Base-by-base conservation (phyloP, 2,113 vertebrate genomes). In the Heterocephalus glaber region DNA sequence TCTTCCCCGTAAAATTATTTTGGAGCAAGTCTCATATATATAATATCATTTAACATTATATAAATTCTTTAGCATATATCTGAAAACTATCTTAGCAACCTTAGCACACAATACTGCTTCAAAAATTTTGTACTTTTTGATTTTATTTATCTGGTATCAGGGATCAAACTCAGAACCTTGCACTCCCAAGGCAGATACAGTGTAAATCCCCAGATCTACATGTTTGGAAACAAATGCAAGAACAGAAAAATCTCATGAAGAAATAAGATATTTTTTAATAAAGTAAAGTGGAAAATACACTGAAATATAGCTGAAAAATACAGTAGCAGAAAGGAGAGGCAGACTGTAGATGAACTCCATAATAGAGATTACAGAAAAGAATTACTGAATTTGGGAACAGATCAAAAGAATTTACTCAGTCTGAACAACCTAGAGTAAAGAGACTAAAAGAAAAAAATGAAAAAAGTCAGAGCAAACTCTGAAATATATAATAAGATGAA, bases 241-340 rank as follows among this genome's bases (percentile, higher is more conserved):
- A 93, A 86, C 33, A n/a, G 17, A 52, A 28, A 68, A 76, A 66
- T 49, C 11, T 30, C 3, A 81, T 3, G 20, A 93, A 88, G 2
- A 6, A 74, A 35, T 47, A 74, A 60, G 24, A 81, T 4, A 13
- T 41, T 30, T 72, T 44, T 17, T 56, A 44, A 41, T 30, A 83
- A 87, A 56, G 54, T 1, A 20, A 38, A 65, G 26, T 2, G n/a
- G 44, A 82, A 92, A 49, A 63, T 77, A n/a, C n/a, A n/a, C n/a
- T n/a, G n/a, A n/a, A n/a, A 56, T 8, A 60, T 33, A 80, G 49
- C 0, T 41, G 13, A 80, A 95, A 91, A 86, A 49, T 5, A 17
- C 0, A 24, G 0, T 58, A 52, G 65, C 14, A 66, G 3, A 89
- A 17, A 13, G 1, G 61, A n/a, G 4, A 4, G 1, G 4, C 3